A percentile compares a stretch with the other conserved stretches of the same genome.
These are phyloP conservation scores for Lithophane ornitopus DNA, from an alignment of 2,888 invertebrate species.

Conservation along the genomic window DNA sequence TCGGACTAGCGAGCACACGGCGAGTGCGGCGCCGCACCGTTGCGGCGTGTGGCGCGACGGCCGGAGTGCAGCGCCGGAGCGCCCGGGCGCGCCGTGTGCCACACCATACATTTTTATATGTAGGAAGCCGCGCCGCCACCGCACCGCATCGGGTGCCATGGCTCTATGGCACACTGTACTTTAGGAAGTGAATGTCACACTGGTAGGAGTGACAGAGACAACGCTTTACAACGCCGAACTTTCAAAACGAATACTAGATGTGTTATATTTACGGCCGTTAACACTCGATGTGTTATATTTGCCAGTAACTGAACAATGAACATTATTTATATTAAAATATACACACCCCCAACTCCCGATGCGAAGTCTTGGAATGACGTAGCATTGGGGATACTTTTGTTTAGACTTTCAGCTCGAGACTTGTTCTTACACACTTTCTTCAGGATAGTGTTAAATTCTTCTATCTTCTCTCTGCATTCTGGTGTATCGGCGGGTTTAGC, in stretches of 20 bases:
- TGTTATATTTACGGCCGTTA: neutral
- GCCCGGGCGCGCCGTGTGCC: too few relatives aligned
- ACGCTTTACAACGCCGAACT: neutral
- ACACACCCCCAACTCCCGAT: constrained; percentile 78
- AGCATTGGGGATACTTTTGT: constrained; percentile 69
- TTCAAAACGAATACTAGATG: neutral
- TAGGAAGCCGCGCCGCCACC: too few relatives aligned
- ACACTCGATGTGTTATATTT: too few relatives aligned
- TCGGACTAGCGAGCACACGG: too few relatives aligned
- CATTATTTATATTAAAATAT: neutral
- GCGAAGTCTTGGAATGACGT: constrained; percentile 80
- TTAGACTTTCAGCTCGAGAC: constrained; percentile 58
- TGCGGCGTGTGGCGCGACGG: too few relatives aligned
- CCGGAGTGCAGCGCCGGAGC: too few relatives aligned
- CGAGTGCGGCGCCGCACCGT: too few relatives aligned
- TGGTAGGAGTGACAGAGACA: neutral
- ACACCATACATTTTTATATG: too few relatives aligned
- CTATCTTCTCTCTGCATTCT: constrained; percentile 75
- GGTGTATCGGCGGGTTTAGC: constrained; percentile 64
- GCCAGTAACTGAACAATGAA: too few relatives aligned
- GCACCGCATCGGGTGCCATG: too few relatives aligned
- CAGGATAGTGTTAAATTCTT: constrained; percentile 77
- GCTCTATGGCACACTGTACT: neutral
- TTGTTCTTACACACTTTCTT: constrained; percentile 74
- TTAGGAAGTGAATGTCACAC: neutral